These are phyloP conservation scores for Istiophorus platypterus DNA, from an alignment of 2,113 vertebrate genomes.

Conservation along the genomic window DNA sequence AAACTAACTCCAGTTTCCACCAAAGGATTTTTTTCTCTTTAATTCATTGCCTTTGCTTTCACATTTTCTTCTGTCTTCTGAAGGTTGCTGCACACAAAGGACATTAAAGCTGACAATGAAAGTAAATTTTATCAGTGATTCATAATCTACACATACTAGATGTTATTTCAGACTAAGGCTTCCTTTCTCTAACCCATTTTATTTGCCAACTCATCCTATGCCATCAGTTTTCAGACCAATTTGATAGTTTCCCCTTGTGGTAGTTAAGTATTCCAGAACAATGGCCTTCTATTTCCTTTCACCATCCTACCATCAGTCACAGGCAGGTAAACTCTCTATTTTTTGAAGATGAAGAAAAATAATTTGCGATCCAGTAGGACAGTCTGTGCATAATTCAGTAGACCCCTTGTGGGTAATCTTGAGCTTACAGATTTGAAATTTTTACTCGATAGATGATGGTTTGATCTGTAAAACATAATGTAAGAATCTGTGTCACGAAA, in stretches of 20 bases:
- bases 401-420: not conserved
- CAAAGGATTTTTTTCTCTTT: not conserved
- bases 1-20: not conserved
- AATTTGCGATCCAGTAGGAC: not conserved
- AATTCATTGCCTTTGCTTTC: not conserved
- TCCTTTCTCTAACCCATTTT: not conserved
- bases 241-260: not conserved
- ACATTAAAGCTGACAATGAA: not conserved
- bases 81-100: not conserved
- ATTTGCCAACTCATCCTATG: not conserved
- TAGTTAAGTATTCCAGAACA: not conserved
- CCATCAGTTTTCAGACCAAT: not conserved
- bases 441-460: not conserved
- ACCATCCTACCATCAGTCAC: not conserved
- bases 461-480: not conserved
- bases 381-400: not conserved
- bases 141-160: not conserved
- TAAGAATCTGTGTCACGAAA: not conserved
- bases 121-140: not conserved
- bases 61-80: not conserved
- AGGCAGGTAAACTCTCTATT: not conserved
- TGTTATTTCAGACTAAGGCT: not conserved
- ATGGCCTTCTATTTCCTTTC: not conserved
- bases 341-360: not conserved
- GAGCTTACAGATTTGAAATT: not conserved